Base-by-base conservation (phyloP, 37 sponge, comb jelly and placozoan species). In the Ephydatia muelleri region DNA sequence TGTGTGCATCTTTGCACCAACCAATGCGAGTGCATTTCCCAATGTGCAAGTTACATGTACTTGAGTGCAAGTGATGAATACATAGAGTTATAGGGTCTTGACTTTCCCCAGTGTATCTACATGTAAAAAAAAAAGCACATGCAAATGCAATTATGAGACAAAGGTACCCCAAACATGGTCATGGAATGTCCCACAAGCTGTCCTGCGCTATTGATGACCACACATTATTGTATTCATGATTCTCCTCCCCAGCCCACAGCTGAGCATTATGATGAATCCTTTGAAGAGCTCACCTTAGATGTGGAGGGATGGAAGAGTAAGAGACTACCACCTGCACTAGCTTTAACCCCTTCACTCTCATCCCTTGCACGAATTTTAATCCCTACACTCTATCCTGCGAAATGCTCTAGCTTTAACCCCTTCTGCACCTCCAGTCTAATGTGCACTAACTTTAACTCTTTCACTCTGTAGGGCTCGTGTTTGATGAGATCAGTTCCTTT, bases 201-300 rank as follows among this genome's bases (percentile, higher is more conserved):
- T 22, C 66, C 14, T 21, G 21, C 29, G 5, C 8, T 9, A 25
- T 49, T 4, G 9, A 49, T 77, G 3, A 4, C 2, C 5, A 25
- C 57, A 43, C 27, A 31, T 27, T 22, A 8, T 29, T 26, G 21
- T 22, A 64, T 5, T 67, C 8, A 65, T 80, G 35, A 8, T 80
- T 75, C 30, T 73, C 37, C 5, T 40, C 19, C 70, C 38, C 66
- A 89, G 89, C 89, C 89, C 0, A 75, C 71, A 32, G 74, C 83
- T 36, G 35, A 73, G 34, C 83, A 83, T 23, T 91, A 91, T 82
- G 86, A 91, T 74, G 91, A 91, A 33, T 70, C 83, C 0, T 91
- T 91, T 86, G 91, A 91, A 49, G 78, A 71, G 29, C 68, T 82
- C 2, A 75, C 76, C 2, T 73, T 85, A 4, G 79, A 82, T 34